phyloP scores from a whole-genome alignment of 1,140 invertebrate species.

The Diachasma alloeum region DNA sequence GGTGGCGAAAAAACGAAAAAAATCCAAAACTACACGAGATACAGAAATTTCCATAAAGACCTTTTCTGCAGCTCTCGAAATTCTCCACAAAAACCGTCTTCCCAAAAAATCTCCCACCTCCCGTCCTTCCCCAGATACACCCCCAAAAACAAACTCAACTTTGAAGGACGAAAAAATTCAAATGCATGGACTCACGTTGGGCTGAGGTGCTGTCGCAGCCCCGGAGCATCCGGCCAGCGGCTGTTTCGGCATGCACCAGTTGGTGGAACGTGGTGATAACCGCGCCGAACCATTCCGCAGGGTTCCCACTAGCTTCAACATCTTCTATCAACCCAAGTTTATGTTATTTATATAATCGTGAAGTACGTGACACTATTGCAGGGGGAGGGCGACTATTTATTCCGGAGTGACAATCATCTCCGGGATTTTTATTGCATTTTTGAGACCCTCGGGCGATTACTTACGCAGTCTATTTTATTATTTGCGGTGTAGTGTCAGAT shows the following conservation, averaged over 20 bases:
- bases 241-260: constrained; percentile 34
- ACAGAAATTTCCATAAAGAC: too few species aligned
- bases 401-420: neutral
- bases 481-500: constrained; percentile 7
- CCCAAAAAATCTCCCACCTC: too few species aligned
- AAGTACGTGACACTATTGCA: neutral
- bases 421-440: neutral
- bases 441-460: neutral
- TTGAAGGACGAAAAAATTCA: neutral
- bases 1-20: too few species aligned
- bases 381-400: neutral
- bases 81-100: too few species aligned
- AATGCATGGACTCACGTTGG: constrained; percentile 28
- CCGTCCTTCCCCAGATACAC: neutral
- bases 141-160: neutral
- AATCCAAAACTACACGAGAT: too few species aligned
- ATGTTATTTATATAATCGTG: constrained; percentile 41
- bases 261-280: constrained; percentile 24
- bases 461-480: constrained; percentile 12
- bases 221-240: constrained; percentile 30
- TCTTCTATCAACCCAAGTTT: constrained; percentile 21
- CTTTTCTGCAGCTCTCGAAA: too few species aligned
- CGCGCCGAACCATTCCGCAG: constrained; percentile 30
- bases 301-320: constrained; percentile 41
- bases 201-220: constrained; percentile 5